These are phyloP conservation scores for Halichoerus grypus DNA, from an alignment of 2,113 vertebrate genomes.

Conservation along the genomic window DNA sequence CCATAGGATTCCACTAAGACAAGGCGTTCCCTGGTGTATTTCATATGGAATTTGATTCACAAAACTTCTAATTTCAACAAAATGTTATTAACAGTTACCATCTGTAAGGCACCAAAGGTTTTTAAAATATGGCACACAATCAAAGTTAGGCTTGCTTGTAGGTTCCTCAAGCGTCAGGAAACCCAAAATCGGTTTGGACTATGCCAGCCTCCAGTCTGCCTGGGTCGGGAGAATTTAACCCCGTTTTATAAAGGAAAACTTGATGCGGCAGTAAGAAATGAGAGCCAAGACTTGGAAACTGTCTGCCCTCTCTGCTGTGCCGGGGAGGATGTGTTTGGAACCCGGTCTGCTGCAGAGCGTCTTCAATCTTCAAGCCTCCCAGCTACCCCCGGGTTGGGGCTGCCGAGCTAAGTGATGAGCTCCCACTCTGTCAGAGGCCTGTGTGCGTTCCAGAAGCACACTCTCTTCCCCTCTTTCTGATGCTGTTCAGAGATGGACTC, in stretches of 20 bases:
- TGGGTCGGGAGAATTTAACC: not conserved
- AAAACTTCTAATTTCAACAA: slow-evolving; percentile 33
- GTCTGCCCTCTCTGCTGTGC: not conserved
- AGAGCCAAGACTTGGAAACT: not conserved
- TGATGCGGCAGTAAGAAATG: not conserved
- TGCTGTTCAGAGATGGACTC: not conserved
- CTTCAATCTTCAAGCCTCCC: not conserved
- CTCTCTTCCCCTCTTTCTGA: not conserved
- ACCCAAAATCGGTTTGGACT: not conserved
- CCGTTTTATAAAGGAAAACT: not conserved
- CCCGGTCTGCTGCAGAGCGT: not conserved
- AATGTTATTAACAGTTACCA: not conserved
- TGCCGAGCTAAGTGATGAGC: not conserved
- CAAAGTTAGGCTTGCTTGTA: not conserved
- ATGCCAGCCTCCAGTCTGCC: not conserved
- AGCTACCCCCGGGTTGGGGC: rapidly evolving
- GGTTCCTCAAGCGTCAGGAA: not conserved
- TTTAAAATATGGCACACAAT: not conserved
- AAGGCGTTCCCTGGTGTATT: not conserved
- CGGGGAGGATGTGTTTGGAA: not conserved
- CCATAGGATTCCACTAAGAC: not conserved
- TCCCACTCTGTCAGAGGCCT: not conserved
- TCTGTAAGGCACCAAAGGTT: slow-evolving; percentile 13
- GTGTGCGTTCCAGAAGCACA: not conserved
- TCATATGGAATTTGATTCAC: not conserved